These are phyloP conservation scores for Neodiprion fabricii DNA, from an alignment of 1,140 invertebrate genomes.

Conservation along the genomic window DNA sequence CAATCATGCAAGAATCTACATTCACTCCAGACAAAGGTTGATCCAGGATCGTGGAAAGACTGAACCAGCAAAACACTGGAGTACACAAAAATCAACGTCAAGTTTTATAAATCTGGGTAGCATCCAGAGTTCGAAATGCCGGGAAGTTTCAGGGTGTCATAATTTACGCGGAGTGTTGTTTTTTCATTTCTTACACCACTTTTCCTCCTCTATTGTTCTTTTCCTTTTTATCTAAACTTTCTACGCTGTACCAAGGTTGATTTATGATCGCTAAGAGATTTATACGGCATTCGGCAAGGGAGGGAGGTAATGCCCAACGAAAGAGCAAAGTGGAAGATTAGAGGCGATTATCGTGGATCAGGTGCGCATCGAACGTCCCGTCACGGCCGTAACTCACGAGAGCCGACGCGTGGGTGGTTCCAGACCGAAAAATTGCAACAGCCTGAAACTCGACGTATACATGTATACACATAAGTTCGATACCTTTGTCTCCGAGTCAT, in stretches of 20 bases:
- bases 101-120: no score
- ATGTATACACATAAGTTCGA: no score
- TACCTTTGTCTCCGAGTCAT: no score
- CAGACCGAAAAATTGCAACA: constrained; percentile 4
- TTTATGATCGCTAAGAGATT: not conserved
- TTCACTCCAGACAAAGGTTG: no score
- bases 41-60: no score
- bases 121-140: no score
- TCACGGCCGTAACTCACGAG: constrained; percentile 49
- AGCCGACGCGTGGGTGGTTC: constrained; percentile 52
- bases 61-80: no score
- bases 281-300: not conserved
- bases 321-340: constrained; percentile 62
- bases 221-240: constrained; percentile 1
- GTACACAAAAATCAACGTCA: no score
- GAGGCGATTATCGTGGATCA: constrained; percentile 60
- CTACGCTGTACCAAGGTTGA: not conserved
- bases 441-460: not conserved
- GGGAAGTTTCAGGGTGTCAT: not conserved
- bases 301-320: constrained; percentile 44
- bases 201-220: not conserved
- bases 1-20: no score
- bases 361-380: constrained; percentile 44
- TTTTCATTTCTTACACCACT: not conserved
- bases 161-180: not conserved